Evolutionary conservation across 2,797 vertebrate species (phyloP).

Genomic region (Linurgus olivaceus): DNA sequence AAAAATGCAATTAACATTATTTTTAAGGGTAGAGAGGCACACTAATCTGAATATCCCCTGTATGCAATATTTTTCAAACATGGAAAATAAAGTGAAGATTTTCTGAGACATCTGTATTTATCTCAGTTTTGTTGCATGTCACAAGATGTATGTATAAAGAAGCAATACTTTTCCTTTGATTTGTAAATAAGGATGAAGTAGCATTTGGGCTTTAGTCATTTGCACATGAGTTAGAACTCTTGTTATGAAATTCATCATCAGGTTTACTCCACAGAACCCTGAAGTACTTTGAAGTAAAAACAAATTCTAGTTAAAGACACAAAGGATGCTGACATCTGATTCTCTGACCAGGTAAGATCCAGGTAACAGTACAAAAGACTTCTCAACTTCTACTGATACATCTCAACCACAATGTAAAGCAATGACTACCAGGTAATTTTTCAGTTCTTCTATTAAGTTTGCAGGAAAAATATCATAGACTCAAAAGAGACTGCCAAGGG

Average conservation of each 20-base stretch:
- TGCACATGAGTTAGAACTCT: neutral
- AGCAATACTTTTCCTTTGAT: neutral
- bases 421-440: neutral
- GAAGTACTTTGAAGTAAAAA: neutral
- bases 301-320: neutral
- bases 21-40: conserved; percentile 22
- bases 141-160: neutral
- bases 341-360: neutral
- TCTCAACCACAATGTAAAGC: neutral
- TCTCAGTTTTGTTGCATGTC: neutral
- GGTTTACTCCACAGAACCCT: neutral
- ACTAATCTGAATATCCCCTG: neutral
- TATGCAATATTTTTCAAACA: conserved; percentile 25
- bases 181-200: neutral
- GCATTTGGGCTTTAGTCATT: neutral
- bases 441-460: neutral
- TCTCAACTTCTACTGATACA: neutral
- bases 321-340: neutral
- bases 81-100: conserved; percentile 53
- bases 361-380: neutral
- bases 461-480: neutral
- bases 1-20: neutral
- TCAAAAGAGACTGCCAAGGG: neutral
- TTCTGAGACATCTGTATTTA: conserved; percentile 15
- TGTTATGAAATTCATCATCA: neutral